Percentiles rank a stretch among this genome's conserved stretches.
Conservation (phyloP, 2,888 invertebrate species). For the Nymphalis c-album region DNA sequence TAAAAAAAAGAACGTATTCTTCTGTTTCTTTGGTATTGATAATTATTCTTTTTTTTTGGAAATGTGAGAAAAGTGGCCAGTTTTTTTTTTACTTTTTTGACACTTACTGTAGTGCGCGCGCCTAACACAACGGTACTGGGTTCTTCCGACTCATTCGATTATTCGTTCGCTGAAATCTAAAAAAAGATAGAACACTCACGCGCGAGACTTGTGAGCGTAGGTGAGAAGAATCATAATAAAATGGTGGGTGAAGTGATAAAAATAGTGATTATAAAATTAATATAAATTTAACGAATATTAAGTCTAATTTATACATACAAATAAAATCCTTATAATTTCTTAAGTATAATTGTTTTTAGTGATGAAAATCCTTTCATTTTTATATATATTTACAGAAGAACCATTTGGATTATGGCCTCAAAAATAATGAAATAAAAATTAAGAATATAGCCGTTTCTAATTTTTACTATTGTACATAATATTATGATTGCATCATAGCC, state of each 20-base stretch:
- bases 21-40: not conserved
- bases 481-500: too few species aligned
- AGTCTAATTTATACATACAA: too few species aligned
- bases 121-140: slow-evolving; percentile 70
- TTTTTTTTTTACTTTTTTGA: slow-evolving; percentile 40
- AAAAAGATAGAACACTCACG: slow-evolving; percentile 73
- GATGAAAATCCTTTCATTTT: too few species aligned
- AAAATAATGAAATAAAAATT: too few species aligned
- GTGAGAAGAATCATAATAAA: slow-evolving; percentile 34
- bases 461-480: too few species aligned
- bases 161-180: slow-evolving; percentile 73
- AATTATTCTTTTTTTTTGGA: not conserved
- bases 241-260: not conserved
- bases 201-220: slow-evolving; percentile 44
- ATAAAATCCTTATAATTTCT: too few species aligned
- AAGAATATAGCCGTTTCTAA: too few species aligned
- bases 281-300: too few species aligned
- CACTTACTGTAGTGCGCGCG: slow-evolving; percentile 77
- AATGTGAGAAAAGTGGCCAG: not conserved
- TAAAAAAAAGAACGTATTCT: not conserved
- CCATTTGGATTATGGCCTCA: too few species aligned
- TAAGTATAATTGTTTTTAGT: too few species aligned
- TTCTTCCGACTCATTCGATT: slow-evolving; percentile 55
- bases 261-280: not conserved
- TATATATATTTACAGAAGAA: too few species aligned